phyloP scores from a whole-genome alignment of 2,113 vertebrate species.

The Donacobius atricapilla region DNA sequence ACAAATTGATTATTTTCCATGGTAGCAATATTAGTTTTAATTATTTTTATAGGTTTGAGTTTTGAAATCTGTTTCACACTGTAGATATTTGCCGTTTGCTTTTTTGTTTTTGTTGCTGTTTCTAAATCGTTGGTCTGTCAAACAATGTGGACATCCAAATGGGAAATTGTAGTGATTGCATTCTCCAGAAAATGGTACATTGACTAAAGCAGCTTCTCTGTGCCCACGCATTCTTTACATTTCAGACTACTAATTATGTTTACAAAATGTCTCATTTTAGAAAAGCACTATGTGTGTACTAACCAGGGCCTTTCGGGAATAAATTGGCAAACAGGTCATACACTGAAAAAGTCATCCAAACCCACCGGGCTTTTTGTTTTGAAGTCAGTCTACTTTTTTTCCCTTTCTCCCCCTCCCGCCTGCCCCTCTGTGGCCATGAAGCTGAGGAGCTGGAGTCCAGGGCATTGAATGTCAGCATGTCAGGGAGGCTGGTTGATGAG shows the following conservation, averaged over 20 bases:
- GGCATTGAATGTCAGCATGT: conserved; percentile 87
- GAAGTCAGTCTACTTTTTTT: conserved; percentile 69
- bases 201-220: conserved; percentile 36
- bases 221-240: conserved; percentile 65
- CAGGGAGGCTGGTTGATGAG: conserved; percentile 83
- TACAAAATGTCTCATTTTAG: conserved; percentile 88
- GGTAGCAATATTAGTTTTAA: not conserved
- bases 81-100: not conserved
- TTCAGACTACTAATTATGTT: conserved; percentile 89
- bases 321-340: conserved; percentile 88
- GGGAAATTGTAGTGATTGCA: conserved; percentile 8
- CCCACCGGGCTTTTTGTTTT: conserved; percentile 80
- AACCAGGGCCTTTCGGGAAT: conserved; percentile 76
- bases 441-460: conserved; percentile 79
- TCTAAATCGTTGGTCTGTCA: not conserved
- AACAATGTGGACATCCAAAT: conserved; percentile 15
- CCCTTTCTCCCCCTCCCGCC: conserved; percentile 66
- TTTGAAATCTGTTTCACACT: not conserved
- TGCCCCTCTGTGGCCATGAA: conserved; percentile 69
- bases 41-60: not conserved
- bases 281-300: conserved; percentile 75
- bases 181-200: conserved; percentile 47
- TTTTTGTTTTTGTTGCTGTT: not conserved
- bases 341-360: conserved; percentile 84
- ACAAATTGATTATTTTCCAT: not conserved